These are phyloP conservation scores for Cinara cedri DNA, from an alignment of 2,888 invertebrate genomes.

Conservation along the genomic window DNA sequence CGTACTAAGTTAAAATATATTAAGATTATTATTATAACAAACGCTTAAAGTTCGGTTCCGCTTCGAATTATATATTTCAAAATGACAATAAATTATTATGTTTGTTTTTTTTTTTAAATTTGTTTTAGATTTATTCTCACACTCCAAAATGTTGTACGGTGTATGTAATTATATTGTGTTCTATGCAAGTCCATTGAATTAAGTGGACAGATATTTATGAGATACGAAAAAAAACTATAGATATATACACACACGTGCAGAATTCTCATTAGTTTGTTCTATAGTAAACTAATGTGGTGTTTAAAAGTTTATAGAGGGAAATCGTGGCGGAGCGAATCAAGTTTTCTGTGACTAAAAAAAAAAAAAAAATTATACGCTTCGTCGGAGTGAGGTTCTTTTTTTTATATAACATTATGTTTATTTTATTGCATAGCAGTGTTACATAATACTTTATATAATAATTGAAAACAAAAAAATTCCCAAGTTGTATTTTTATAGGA, in stretches of 20 bases:
- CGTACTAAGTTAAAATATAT: too few species aligned
- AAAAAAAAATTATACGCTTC: slow-evolving; percentile 23
- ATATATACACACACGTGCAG: background rate
- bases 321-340: slow-evolving; percentile 16
- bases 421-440: too few species aligned
- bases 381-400: slow-evolving; percentile 3
- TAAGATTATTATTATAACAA: too few species aligned
- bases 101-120: slow-evolving; percentile 45
- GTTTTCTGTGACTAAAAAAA: slow-evolving; percentile 35
- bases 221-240: background rate
- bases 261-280: slow-evolving; percentile 31
- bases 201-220: slow-evolving; percentile 41
- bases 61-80: background rate
- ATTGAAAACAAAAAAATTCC: slow-evolving; percentile 18
- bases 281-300: slow-evolving; percentile 5
- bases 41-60: slow-evolving; percentile 18
- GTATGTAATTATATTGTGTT: background rate
- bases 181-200: slow-evolving; percentile 9
- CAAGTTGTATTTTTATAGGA: slow-evolving; percentile 42
- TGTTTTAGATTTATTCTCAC: slow-evolving; percentile 45
- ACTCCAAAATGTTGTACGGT: slow-evolving; percentile 16
- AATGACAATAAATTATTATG: slow-evolving; percentile 18
- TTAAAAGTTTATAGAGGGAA: slow-evolving; percentile 30
- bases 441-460: background rate
- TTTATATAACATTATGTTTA: too few species aligned